phyloP scores from a whole-genome alignment of 2,113 vertebrate genomes.

The Cinclus mexicanus region DNA sequence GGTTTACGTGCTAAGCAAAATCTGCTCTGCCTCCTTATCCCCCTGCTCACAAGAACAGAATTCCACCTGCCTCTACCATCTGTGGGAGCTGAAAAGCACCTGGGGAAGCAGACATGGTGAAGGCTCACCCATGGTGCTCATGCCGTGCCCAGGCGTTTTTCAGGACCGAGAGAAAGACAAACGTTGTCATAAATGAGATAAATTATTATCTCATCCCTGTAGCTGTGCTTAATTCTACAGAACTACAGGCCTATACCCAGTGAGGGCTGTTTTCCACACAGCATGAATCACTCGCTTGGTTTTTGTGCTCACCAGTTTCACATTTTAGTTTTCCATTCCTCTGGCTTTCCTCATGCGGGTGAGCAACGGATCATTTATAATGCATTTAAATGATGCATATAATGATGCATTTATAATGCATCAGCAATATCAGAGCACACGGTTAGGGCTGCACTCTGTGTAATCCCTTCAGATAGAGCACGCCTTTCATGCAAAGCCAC shows the following conservation, averaged over 20 bases:
- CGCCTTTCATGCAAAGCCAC: not conserved
- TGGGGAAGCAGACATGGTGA: not conserved
- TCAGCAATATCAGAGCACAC: not conserved
- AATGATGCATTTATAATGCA: not conserved
- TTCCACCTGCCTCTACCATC: not conserved
- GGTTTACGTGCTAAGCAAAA: not conserved
- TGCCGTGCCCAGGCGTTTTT: not conserved
- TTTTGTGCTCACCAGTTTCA: not conserved
- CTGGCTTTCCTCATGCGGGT: not conserved
- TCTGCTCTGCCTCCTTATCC: not conserved
- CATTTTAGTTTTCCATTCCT: conserved; percentile 24
- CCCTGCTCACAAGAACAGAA: not conserved
- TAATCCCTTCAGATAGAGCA: not conserved
- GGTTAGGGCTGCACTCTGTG: not conserved
- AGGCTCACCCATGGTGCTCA: not conserved
- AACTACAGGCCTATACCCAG: not conserved
- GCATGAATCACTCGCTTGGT: not conserved
- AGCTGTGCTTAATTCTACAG: not conserved
- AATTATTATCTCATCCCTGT: not conserved
- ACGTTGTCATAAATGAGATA: not conserved
- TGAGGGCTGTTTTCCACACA: conserved; percentile 1
- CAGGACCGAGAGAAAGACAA: not conserved
- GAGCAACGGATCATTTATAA: not conserved
- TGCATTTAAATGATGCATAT: not conserved
- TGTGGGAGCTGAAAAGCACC: not conserved